Percentiles rank a stretch among this genome's conserved stretches.
Evolutionary conservation across 1,140 invertebrate species (phyloP).

Genomic region (Drosophila rhopaloa): DNA sequence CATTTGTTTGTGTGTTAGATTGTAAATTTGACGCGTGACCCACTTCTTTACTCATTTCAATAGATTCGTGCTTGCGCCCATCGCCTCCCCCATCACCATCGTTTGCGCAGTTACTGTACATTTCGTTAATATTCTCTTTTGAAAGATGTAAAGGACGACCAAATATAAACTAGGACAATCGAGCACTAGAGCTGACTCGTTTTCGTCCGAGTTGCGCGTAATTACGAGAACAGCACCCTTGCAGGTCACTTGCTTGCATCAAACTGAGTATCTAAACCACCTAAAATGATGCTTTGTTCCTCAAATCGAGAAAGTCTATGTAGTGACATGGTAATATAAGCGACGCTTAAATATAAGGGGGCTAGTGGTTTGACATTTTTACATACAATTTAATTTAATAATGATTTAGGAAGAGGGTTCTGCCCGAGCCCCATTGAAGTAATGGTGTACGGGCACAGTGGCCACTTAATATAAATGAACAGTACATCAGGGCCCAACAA

Average conservation of each 20-base stretch:
- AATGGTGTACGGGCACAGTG: conserved; percentile 11
- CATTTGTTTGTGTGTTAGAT: conserved; percentile 11
- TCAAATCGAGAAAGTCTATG: conserved; percentile 16
- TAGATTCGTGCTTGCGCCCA: conserved; percentile 40
- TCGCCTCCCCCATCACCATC: conserved; percentile 63
- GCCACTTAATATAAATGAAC: conserved; percentile 1
- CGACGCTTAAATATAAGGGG: conserved; percentile 36
- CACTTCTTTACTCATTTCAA: conserved; percentile 68
- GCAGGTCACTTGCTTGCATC: conserved; percentile 45
- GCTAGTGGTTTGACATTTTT: conserved; percentile 45
- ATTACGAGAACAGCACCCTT: conserved; percentile 32
- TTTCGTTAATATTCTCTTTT: conserved; percentile 6
- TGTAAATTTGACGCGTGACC: conserved; percentile 4
- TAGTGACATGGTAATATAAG: conserved; percentile 43
- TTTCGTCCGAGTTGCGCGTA: too few relatives aligned
- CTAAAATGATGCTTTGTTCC: conserved; percentile 18
- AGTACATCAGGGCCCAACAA: background rate
- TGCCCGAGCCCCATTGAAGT: conserved; percentile 2
- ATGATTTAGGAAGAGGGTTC: conserved; percentile 70
- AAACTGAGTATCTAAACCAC: conserved; percentile 52
- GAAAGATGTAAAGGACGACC: background rate
- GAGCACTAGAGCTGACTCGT: background rate
- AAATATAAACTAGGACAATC: background rate
- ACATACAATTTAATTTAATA: conserved; percentile 80
- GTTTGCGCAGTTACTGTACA: conserved; percentile 64